A percentile compares a stretch with the other conserved stretches of the same genome.
Conservation (phyloP, 2,888 invertebrate species). For the Eledone cirrhosa region DNA sequence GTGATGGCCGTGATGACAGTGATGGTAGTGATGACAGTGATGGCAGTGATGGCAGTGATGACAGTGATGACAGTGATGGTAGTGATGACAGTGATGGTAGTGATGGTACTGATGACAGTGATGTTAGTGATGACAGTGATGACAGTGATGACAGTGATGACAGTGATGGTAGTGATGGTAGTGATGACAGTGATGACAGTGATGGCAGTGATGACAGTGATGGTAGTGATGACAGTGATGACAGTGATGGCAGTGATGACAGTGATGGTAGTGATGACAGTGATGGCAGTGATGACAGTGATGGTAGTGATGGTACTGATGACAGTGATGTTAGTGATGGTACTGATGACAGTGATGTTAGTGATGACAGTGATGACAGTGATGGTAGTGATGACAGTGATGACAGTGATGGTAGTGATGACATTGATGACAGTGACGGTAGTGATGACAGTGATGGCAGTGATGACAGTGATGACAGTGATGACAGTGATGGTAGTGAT, state of each 20-base stretch:
- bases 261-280: neutral
- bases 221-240: conserved; percentile 4
- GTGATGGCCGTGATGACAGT: no score
- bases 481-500: conserved; percentile 3
- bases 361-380: neutral
- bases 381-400: neutral
- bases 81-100: neutral
- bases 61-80: neutral
- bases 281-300: conserved; percentile 20
- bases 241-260: neutral
- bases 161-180: neutral
- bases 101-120: no score
- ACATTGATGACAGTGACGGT: no score
- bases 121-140: no score
- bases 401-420: no score
- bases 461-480: conserved; percentile 10
- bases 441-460: neutral
- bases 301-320: neutral
- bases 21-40: neutral
- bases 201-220: conserved; percentile 8
- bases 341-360: no score
- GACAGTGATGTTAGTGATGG: no score
- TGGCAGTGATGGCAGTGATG: conserved; percentile 14
- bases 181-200: neutral
- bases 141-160: conserved; percentile 3